Base-by-base conservation (phyloP, 1,140 invertebrate species). In the Drosophila arawakana region DNA sequence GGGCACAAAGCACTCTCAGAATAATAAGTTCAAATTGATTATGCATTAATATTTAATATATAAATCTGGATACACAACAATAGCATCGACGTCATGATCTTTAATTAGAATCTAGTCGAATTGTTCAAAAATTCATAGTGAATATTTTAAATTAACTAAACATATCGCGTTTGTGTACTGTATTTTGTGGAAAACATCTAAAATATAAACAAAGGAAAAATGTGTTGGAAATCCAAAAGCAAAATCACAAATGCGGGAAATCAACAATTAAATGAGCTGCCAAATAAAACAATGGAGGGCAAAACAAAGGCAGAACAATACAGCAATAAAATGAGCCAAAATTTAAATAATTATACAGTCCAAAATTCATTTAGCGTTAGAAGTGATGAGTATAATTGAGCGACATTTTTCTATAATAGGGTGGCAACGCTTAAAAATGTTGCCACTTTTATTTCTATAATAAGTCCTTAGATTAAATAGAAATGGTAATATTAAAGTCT, bases 141-240 rank as follows among this genome's bases (percentile, higher is more conserved):
- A 41, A 41, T 43, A 43, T 58, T 18, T 59, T 15, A 25, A 43
- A 59, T 59, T 60, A 39, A 52, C 39, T 35, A 35, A 21, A 39
- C 41, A 13, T n/a, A 1, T 21, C n/a, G 35, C n/a, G 5, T 39
- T 65, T 66, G 60, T 47, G 39, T 21, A 41, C 35, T 49, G 7
- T 46, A 70, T 76, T 76, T 35, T n/a, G 35, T 8, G 8, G 47
- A 65, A 76, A 77, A 60, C 35, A 66, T 44, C 57, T 4, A 46
- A 67, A 34, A 25, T 47, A 47, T 78, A 47, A 43, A 62, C 74
- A 78, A 59, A 57, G 41, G 35, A 15, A 37, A 54, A 70, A 65
- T 10, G 43, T 7, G n/a, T 4, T 44, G 49, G 11, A 58, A 55
- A 47, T 18, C 7, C 15, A 35, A 25, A 25, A 65, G 13, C 11